These are phyloP conservation scores for Ophioninae sp. DNA, from an alignment of 2,888 invertebrate species.

Conservation along the genomic window DNA sequence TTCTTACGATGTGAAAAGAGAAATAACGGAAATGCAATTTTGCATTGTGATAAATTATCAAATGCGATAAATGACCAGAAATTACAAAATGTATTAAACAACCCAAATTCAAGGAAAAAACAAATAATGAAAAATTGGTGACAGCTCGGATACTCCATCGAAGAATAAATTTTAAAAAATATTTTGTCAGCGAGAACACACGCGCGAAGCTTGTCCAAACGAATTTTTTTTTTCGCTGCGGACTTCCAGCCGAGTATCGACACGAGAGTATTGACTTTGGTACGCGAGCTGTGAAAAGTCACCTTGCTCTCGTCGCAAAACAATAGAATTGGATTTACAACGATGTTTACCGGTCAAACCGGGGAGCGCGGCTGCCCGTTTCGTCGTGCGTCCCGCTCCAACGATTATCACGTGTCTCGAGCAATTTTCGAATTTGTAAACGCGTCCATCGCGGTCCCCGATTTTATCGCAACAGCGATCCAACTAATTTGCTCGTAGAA, in stretches of 20 bases:
- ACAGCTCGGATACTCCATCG: neutral
- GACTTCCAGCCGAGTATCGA: conserved; percentile 4
- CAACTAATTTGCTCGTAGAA: neutral
- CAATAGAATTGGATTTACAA: conserved; percentile 42
- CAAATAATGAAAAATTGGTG: neutral
- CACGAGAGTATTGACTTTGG: neutral
- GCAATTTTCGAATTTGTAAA: neutral
- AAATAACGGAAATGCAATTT: neutral
- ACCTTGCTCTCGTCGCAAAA: conserved; percentile 45
- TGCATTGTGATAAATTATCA: neutral
- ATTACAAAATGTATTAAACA: too few relatives aligned
- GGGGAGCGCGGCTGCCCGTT: neutral
- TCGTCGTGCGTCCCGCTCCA: conserved; percentile 29
- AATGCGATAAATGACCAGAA: too few relatives aligned
- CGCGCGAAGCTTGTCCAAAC: neutral
- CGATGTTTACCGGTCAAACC: conserved; percentile 44
- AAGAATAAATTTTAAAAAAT: neutral
- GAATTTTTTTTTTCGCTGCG: neutral
- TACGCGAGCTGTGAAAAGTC: conserved; percentile 24
- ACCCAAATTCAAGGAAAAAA: neutral
- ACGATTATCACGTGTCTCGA: neutral
- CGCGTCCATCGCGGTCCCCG: conserved; percentile 2
- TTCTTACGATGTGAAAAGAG: too few relatives aligned
- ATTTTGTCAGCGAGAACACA: neutral
- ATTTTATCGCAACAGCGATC: conserved; percentile 7